Evolutionary conservation across 2,113 vertebrate species (phyloP), one percentile per base, ranked within the genome.

Genomic region (Lepidothrix coronata): DNA sequence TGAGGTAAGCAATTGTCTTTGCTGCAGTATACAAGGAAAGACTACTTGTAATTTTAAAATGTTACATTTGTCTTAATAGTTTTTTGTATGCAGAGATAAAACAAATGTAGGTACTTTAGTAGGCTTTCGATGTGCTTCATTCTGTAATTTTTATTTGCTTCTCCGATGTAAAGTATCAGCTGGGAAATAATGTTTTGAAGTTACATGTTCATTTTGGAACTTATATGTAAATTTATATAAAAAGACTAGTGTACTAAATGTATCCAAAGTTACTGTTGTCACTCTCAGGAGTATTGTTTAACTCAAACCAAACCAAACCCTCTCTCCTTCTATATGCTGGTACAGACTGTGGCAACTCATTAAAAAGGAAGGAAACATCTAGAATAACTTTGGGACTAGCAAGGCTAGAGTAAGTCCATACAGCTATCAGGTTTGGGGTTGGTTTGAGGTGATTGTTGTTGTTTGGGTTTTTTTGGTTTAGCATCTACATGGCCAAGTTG

Each of bases 1-100:
- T 79, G 99, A 99, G 99, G 99, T 99, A 96, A 97, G 98, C 88
- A 43, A 41, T 80, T 72, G 6, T 20, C 22, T 65, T 78, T 86
- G 14, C 52, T 89, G 30, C 18, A 37, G 14, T 75, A 48, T 87
- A 63, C 15, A 35, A 28, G 0, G 0, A 24, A 80, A 66, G 14
- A 11, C 23, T 85, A 6, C 14, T 83, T 87, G 35, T 44, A 80
- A 51, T 62, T 62, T 33, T 10, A 68, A 76, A 72, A 30, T 54
- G 3, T 31, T 62, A 12, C 14, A 10, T 61, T 63, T 67, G 14
- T 59, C 22, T 39, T 54, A 23, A 21, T 43, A 48, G 20, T 41
- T 87, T 85, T 19, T 62, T 71, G 11, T 87, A 28, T 37, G 37
- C 19, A 72, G 75, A 63, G 17, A 6, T 59, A 44, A 58, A 95